Base-by-base conservation (phyloP, 2,113 vertebrate species). In the Eurypyga helias region DNA sequence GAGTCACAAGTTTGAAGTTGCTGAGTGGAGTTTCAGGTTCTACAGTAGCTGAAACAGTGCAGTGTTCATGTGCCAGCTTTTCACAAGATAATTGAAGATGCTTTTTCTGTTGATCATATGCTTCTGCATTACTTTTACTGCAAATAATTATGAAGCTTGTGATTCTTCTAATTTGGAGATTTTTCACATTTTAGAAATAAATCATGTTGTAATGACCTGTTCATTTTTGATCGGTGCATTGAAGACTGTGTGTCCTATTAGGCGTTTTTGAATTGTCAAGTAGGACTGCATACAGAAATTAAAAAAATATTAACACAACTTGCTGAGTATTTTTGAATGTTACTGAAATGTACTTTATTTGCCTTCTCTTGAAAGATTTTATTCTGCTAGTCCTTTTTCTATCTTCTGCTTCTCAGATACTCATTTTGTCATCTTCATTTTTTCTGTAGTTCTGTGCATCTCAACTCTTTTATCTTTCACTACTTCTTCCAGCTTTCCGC, bases 401-500 rank as follows among this genome's bases (percentile, higher is more conserved):
- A 2, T 73, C 66, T 38, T 73, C 65, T 82, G 21, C 54, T 73
- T 92, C 89, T 93, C 60, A 71, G 26, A 38, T 86, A 48, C 34
- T 95, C 29, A 48, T 87, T 92, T 90, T 95, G 52, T 91, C 18
- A 2, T 92, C 86, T 81, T 94, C 26, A 18, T 62, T 95, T 93
- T 93, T 55, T 31, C 66, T 84, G 83, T 82, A 72, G 72, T 92
- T 89, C 65, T 96, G 0, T 91, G 90, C 72, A 55, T 89, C 26
- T 92, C 73, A 94, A 55, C 91, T 92, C 89, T n/a, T 66, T 94
- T 86, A 41, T 81, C 95, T 87, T 60, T 94, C 90, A 91, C 78
- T 97, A 33, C 87, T 93, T 94, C 62, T 97, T 82, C 62, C 95
- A 93, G 70, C 93, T 97, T 93, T 96, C 82, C 95, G 88, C 77